A percentile compares a stretch with the other conserved stretches of the same genome.
Conservation (phyloP, 2,888 invertebrate genomes). For the Sinodicranocentrus sp. region DNA sequence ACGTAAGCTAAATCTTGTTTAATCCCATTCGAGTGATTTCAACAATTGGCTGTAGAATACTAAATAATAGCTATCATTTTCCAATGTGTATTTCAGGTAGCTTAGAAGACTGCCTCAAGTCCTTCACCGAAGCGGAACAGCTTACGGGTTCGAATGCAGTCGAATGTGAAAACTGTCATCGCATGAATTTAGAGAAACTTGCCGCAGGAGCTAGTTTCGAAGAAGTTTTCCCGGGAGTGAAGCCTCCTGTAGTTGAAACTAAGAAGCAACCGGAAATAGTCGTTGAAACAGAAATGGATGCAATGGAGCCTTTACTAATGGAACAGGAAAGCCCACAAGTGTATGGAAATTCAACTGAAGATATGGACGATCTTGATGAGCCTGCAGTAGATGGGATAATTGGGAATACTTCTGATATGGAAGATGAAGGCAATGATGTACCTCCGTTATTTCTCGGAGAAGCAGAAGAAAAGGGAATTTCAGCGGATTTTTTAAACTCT, state of each 20-base stretch:
- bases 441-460: slow-evolving; percentile 66
- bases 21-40: neutral
- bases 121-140: slow-evolving; percentile 94
- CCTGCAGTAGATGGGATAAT: slow-evolving; percentile 72
- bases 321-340: slow-evolving; percentile 50
- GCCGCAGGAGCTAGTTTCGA: slow-evolving; percentile 82
- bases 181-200: slow-evolving; percentile 70
- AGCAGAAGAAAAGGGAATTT: slow-evolving; percentile 39
- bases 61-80: neutral
- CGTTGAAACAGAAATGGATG: slow-evolving; percentile 53
- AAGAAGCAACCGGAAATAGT: slow-evolving; percentile 24
- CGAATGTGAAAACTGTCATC: slow-evolving; percentile 90
- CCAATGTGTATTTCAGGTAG: slow-evolving; percentile 77
- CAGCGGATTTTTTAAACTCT: slow-evolving; percentile 38
- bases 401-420: slow-evolving; percentile 68
- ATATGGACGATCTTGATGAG: slow-evolving; percentile 70
- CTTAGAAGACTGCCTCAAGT: slow-evolving; percentile 92
- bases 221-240: slow-evolving; percentile 80
- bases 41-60: neutral
- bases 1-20: slow-evolving; percentile 73
- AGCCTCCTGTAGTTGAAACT: slow-evolving; percentile 45
- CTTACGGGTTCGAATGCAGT: slow-evolving; percentile 96
- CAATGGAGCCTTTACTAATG: slow-evolving; percentile 37
- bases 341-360: slow-evolving; percentile 56
- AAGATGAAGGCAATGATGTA: slow-evolving; percentile 70